Conservation (phyloP, 2,888 invertebrate species). For the Globia sparganii region DNA sequence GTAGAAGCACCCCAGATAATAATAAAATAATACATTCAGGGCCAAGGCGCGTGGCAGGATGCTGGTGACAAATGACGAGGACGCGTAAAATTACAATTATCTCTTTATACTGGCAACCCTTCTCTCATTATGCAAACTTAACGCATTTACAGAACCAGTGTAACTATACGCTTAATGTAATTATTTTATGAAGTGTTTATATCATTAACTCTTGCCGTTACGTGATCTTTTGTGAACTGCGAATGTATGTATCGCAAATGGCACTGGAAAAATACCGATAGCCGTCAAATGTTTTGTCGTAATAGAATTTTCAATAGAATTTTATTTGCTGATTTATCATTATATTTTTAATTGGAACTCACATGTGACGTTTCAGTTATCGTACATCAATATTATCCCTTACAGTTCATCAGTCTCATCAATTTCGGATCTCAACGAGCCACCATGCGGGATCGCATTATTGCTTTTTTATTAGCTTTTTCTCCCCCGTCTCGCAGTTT, state of each 20-base stretch:
- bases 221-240: conserved; percentile 54
- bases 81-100: conserved; percentile 89
- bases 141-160: conserved; percentile 75
- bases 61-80: conserved; percentile 89
- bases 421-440: conserved; percentile 87
- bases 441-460: conserved; percentile 90
- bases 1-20: conserved; percentile 83
- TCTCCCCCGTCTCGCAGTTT: conserved; percentile 87
- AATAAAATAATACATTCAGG: conserved; percentile 86
- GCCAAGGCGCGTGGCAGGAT: conserved; percentile 87
- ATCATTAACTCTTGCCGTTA: conserved; percentile 44
- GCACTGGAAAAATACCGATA: conserved; percentile 33
- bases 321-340: conserved; percentile 34
- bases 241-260: conserved; percentile 51
- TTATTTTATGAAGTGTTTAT: conserved; percentile 37
- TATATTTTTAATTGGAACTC: conserved; percentile 39
- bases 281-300: conserved; percentile 22
- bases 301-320: conserved; percentile 39
- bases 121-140: conserved; percentile 87
- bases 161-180: conserved; percentile 65
- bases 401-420: conserved; percentile 87
- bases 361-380: conserved; percentile 58
- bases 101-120: conserved; percentile 84
- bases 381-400: conserved; percentile 71
- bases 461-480: conserved; percentile 90